Evolutionary conservation across 2,113 vertebrate genomes (phyloP).

Genomic region (Zingel zingel): DNA sequence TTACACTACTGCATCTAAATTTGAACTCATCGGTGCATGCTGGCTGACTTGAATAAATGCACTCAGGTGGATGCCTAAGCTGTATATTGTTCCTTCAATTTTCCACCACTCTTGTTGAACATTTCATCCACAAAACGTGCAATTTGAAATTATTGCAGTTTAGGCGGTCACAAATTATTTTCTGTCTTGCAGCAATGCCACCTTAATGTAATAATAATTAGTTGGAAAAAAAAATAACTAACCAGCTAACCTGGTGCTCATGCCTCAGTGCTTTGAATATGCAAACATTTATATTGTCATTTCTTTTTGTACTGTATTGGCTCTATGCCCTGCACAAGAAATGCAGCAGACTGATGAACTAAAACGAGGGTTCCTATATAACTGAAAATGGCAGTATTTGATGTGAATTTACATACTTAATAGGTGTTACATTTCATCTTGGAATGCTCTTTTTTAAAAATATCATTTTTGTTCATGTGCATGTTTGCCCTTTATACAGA

Average conservation of each 20-base stretch:
- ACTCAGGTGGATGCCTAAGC: conserved; percentile 36
- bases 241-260: neutral
- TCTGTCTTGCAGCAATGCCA: conserved; percentile 26
- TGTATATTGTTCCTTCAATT: conserved; percentile 46
- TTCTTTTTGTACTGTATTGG: neutral
- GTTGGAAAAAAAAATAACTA: neutral
- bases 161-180: conserved; percentile 34
- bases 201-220: conserved; percentile 38
- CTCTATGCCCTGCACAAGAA: neutral
- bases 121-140: conserved; percentile 41
- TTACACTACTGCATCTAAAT: conserved; percentile 5
- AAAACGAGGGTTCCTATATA: no score
- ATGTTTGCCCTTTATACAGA: neutral
- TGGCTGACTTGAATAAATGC: conserved; percentile 20
- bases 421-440: neutral
- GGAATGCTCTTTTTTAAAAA: neutral
- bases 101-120: conserved; percentile 37
- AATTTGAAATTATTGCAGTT: conserved; percentile 46
- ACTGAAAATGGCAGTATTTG: neutral
- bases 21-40: conserved; percentile 1
- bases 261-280: neutral
- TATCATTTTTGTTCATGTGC: neutral
- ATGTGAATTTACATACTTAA: neutral
- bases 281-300: neutral
- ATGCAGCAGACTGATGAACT: neutral